Evolutionary conservation across 1,140 invertebrate genomes (phyloP).

Genomic region (Hylaeus anthracinus): DNA sequence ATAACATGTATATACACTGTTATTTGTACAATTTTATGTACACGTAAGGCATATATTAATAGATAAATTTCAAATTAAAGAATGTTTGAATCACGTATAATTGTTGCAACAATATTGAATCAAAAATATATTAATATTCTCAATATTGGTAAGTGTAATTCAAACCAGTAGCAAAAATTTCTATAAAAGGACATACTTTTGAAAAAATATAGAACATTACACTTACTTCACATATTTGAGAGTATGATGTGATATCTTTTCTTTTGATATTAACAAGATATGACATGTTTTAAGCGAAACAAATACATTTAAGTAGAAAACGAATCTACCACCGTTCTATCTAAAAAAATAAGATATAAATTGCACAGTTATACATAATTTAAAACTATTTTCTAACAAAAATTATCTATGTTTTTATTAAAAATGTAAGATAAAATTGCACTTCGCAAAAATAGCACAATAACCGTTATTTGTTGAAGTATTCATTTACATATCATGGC

Average conservation of each 20-base stretch:
- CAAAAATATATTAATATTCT: neutral
- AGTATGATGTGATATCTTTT: conserved; percentile 14
- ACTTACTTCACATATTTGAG: neutral
- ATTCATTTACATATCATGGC: conserved; percentile 37
- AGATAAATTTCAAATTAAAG: conserved; percentile 5
- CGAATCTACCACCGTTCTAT: neutral
- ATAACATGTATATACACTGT: conserved; percentile 38
- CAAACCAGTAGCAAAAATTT: neutral
- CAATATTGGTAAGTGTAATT: neutral
- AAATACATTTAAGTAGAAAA: neutral
- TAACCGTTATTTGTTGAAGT: conserved; percentile 7
- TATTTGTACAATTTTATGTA: conserved; percentile 51
- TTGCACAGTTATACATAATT: neutral
- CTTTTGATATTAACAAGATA: neutral
- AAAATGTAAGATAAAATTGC: neutral
- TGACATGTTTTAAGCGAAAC: neutral
- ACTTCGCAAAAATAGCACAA: neutral
- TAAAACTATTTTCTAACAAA: conserved; percentile 9
- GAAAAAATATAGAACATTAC: neutral
- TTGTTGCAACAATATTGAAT: conserved; percentile 7
- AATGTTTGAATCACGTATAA: neutral
- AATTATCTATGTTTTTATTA: neutral
- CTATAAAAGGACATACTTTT: neutral
- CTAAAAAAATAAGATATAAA: neutral
- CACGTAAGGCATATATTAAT: conserved; percentile 53